Conservation (phyloP, 92 coral and sea anemone species). For the Ricordea florida region DNA sequence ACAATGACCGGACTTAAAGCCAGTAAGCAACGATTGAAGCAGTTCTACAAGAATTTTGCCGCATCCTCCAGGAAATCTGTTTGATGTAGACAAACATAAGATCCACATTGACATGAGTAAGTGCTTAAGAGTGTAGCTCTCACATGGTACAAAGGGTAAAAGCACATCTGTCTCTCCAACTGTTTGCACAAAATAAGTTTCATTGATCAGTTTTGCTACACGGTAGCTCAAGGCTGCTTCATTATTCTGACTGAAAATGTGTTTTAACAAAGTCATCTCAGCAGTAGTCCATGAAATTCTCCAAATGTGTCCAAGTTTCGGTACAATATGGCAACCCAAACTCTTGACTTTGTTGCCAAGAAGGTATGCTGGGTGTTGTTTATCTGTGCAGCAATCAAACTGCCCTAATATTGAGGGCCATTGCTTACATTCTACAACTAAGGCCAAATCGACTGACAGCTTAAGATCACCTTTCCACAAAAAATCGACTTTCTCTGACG, state of each 20-base stretch:
- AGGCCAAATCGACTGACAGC: constrained; percentile 13
- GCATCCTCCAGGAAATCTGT: neutral
- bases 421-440: constrained; percentile 20
- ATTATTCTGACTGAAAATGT: constrained; percentile 9
- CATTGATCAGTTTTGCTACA: constrained; percentile 36
- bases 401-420: constrained; percentile 11
- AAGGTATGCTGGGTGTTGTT: neutral
- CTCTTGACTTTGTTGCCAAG: neutral
- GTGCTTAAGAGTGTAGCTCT: constrained; percentile 12
- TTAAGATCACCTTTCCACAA: constrained; percentile 6
- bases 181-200: constrained; percentile 21
- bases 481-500: constrained; percentile 18
- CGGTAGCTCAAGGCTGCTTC: constrained; percentile 7
- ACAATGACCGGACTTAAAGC: neutral
- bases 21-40: neutral
- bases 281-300: constrained; percentile 25
- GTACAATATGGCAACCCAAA: constrained; percentile 9
- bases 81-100: neutral
- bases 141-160: neutral
- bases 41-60: constrained; percentile 15
- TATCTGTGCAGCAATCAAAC: neutral
- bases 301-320: constrained; percentile 10
- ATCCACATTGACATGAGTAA: constrained; percentile 6
- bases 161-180: neutral
- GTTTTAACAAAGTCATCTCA: constrained; percentile 2